phyloP scores from a whole-genome alignment of 2,113 vertebrate species.

The Empidonax traillii region DNA sequence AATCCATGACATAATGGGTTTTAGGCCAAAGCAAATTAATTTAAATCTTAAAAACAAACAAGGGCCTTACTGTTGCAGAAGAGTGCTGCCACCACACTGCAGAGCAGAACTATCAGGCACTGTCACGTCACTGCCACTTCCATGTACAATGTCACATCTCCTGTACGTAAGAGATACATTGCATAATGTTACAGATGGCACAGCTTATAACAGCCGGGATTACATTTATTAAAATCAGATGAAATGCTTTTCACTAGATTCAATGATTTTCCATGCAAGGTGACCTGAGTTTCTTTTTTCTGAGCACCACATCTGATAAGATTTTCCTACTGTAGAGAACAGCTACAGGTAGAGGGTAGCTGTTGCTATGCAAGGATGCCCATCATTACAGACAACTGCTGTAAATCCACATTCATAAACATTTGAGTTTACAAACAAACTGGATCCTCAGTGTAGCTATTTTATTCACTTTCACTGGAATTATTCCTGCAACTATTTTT shows the following conservation, averaged over 20 bases:
- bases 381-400: background rate
- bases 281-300: constrained; percentile 12
- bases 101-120: background rate
- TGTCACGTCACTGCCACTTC: background rate
- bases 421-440: background rate
- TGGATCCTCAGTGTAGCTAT: background rate
- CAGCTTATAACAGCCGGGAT: constrained; percentile 29
- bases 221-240: constrained; percentile 43
- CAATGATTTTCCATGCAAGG: constrained; percentile 23
- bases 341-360: background rate
- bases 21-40: background rate
- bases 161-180: background rate
- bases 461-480: background rate
- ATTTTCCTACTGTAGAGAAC: background rate
- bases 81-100: background rate
- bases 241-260: constrained; percentile 30
- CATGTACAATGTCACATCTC: background rate
- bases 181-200: constrained; percentile 66
- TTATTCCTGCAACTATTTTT: background rate
- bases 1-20: background rate
- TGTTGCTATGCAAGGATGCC: background rate
- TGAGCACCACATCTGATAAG: background rate
- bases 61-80: background rate
- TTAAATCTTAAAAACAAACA: background rate
- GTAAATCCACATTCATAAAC: background rate